Conservation (phyloP, 2,888 invertebrate species). For the Polymixis lichenea region DNA sequence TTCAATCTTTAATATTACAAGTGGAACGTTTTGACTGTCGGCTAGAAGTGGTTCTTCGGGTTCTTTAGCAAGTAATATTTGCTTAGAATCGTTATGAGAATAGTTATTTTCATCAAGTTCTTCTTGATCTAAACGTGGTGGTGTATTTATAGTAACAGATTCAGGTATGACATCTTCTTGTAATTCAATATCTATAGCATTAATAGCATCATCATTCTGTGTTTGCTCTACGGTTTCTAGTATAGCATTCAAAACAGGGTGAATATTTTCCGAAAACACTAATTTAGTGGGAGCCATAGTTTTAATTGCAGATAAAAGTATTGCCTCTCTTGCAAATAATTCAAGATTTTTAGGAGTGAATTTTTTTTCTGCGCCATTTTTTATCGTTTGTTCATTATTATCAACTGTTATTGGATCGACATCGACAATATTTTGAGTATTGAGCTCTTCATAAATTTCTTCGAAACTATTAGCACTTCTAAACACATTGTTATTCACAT, state of each 20-base stretch:
- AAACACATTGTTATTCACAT: constrained; percentile 83
- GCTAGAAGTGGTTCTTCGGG: constrained; percentile 21
- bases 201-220: constrained; percentile 20
- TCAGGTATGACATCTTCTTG: constrained; percentile 17
- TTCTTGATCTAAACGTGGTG: constrained; percentile 19
- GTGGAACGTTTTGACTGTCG: constrained; percentile 1
- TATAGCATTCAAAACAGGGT: constrained; percentile 72
- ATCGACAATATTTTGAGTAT: constrained; percentile 56
- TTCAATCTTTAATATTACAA: constrained; percentile 15
- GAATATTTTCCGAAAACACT: constrained; percentile 72
- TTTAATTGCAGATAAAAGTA: constrained; percentile 69
- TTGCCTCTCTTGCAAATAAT: constrained; percentile 68
- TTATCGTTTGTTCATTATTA: constrained; percentile 6
- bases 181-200: constrained; percentile 23
- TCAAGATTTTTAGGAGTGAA: constrained; percentile 38
- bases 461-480: constrained; percentile 83
- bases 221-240: constrained; percentile 70
- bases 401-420: neutral
- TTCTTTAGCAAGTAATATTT: constrained; percentile 25
- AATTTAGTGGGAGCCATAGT: constrained; percentile 69
- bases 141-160: constrained; percentile 15
- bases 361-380: constrained; percentile 14
- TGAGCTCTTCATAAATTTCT: constrained; percentile 86
- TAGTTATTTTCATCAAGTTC: constrained; percentile 12
- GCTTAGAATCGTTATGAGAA: constrained; percentile 22